These are phyloP conservation scores for Rostratula benghalensis DNA, from an alignment of 2,113 vertebrate species.

Conservation along the genomic window DNA sequence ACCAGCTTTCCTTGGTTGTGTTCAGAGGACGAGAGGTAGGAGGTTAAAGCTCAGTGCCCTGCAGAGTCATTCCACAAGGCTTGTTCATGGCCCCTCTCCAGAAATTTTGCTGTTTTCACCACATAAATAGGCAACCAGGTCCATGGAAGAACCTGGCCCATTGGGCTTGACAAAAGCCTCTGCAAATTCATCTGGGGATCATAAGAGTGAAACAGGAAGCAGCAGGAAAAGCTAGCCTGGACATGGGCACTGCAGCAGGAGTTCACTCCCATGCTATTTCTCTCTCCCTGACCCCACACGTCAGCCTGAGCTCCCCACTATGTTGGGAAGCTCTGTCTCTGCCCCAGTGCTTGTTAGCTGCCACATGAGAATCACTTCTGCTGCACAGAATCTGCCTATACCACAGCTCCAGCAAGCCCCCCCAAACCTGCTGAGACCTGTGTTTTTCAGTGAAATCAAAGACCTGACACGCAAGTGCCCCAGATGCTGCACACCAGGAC, in stretches of 20 bases:
- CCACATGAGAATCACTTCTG: fast-evolving
- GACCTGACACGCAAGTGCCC: background rate
- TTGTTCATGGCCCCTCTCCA: background rate
- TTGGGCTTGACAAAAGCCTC: background rate
- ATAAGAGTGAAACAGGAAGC: background rate
- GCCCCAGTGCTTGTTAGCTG: background rate
- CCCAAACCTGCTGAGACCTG: background rate
- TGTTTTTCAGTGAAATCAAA: background rate
- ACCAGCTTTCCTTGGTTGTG: background rate
- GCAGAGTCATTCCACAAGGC: background rate
- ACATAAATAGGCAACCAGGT: background rate
- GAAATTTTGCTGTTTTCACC: background rate
- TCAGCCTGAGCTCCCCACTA: background rate
- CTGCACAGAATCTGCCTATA: too few relatives aligned
- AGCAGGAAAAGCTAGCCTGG: background rate
- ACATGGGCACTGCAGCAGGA: background rate
- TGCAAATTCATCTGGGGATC: background rate
- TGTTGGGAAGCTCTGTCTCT: background rate
- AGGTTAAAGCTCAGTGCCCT: background rate
- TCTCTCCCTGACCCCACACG: fast-evolving
- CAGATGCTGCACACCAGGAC: background rate
- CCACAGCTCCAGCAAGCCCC: background rate
- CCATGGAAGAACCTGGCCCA: background rate
- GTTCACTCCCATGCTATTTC: background rate
- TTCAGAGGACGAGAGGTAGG: fast-evolving